phyloP scores from a whole-genome alignment of 1,140 invertebrate genomes.

The Thaumetopoea pityocampa region DNA sequence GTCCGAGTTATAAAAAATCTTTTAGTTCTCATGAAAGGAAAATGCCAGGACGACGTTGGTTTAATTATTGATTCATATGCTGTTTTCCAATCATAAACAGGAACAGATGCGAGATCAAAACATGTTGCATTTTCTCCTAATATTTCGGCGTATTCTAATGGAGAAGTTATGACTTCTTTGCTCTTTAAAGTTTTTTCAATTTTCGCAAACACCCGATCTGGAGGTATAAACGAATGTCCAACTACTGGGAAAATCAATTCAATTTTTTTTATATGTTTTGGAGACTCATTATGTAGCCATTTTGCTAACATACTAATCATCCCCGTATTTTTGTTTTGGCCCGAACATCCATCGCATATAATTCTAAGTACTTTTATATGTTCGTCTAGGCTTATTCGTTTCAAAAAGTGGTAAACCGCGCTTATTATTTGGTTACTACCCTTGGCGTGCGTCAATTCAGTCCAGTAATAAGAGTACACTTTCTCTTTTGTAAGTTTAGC shows the following conservation, averaged over 20 bases:
- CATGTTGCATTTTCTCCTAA: too few relatives aligned
- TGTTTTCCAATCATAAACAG: background rate
- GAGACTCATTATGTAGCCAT: background rate
- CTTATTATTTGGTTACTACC: constrained; percentile 13
- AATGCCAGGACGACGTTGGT: constrained; percentile 1
- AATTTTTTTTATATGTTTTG: background rate
- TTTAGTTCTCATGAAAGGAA: constrained; percentile 1
- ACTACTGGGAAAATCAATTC: background rate
- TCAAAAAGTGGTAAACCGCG: constrained; percentile 6
- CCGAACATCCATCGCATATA: background rate
- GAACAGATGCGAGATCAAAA: background rate
- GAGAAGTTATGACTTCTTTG: too few relatives aligned
- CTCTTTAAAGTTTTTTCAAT: constrained; percentile 1
- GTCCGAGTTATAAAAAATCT: background rate
- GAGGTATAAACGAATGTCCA: constrained; percentile 2
- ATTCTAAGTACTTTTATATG: background rate
- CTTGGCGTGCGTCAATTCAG: constrained; percentile 11
- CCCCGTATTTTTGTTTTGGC: constrained; percentile 4
- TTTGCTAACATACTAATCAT: constrained; percentile 1
- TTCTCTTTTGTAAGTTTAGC: constrained; percentile 27
- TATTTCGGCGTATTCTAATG: too few relatives aligned
- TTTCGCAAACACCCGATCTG: constrained; percentile 1
- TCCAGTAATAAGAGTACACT: constrained; percentile 19
- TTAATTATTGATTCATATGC: background rate
- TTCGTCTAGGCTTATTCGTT: background rate